Evolutionary conservation across 2,797 vertebrate genomes (phyloP).

Genomic region (Moxostoma hubbsi): DNA sequence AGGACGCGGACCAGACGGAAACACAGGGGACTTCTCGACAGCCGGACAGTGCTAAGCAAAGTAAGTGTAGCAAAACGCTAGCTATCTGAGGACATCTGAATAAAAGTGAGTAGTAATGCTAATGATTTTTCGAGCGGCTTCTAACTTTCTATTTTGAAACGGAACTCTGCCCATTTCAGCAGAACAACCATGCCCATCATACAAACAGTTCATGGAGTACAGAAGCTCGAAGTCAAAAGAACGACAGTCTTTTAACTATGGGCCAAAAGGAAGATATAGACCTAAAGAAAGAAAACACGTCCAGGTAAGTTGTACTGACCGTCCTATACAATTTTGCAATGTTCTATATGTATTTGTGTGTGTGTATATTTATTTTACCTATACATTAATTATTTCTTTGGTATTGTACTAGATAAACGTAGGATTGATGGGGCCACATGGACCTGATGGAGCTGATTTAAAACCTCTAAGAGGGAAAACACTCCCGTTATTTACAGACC

Average conservation of each 20-base stretch:
- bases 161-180: conserved; percentile 34
- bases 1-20: conserved; percentile 11
- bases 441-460: conserved; percentile 25
- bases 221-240: conserved; percentile 47
- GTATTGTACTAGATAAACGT: conserved; percentile 33
- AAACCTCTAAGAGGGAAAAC: conserved; percentile 30
- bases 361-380: conserved; percentile 13
- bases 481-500: conserved; percentile 22
- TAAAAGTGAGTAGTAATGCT: conserved; percentile 7
- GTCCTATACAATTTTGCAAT: not conserved
- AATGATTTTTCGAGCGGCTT: not conserved
- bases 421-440: conserved; percentile 21
- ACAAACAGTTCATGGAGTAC: conserved; percentile 50
- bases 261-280: conserved; percentile 28
- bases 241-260: conserved; percentile 46
- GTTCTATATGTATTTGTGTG: not conserved
- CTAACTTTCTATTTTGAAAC: conserved; percentile 19
- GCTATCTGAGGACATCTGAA: not conserved
- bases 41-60: conserved; percentile 14
- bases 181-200: conserved; percentile 48
- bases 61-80: conserved; percentile 19
- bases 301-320: conserved; percentile 24
- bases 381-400: conserved; percentile 20
- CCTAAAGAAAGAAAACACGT: conserved; percentile 27
- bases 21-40: not conserved